Evolutionary conservation across 2,113 vertebrate genomes (phyloP).

Genomic region (Serilophus lunatus): DNA sequence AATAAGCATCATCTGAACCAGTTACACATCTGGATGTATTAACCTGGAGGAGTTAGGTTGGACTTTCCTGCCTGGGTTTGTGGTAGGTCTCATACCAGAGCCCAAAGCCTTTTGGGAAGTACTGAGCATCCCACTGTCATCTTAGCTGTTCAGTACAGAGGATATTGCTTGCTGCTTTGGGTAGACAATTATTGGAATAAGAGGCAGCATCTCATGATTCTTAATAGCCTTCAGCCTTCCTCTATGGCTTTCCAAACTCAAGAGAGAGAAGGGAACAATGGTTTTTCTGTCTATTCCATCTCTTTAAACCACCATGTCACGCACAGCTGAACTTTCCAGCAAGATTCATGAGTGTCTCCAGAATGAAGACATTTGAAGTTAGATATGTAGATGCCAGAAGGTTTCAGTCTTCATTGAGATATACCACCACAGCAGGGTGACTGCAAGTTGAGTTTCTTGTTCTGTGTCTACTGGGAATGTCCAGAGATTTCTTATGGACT

Average conservation of each 20-base stretch:
- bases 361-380: neutral
- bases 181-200: neutral
- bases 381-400: neutral
- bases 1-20: neutral
- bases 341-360: neutral
- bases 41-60: neutral
- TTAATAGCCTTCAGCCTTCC: neutral
- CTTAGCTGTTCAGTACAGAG: neutral
- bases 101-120: neutral
- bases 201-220: neutral
- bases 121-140: too few species aligned
- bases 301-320: neutral
- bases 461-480: neutral
- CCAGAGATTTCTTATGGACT: neutral
- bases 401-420: neutral
- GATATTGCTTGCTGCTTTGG: neutral
- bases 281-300: neutral
- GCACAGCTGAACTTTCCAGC: neutral
- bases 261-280: neutral
- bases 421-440: neutral
- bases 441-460: neutral
- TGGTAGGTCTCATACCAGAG: neutral
- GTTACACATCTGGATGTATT: neutral
- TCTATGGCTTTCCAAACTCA: neutral
- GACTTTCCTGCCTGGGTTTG: neutral